Percentiles rank a stretch among this genome's conserved stretches.
Evolutionary conservation across 2,113 vertebrate genomes (phyloP).

Genomic region (Sigmodon hispidus): DNA sequence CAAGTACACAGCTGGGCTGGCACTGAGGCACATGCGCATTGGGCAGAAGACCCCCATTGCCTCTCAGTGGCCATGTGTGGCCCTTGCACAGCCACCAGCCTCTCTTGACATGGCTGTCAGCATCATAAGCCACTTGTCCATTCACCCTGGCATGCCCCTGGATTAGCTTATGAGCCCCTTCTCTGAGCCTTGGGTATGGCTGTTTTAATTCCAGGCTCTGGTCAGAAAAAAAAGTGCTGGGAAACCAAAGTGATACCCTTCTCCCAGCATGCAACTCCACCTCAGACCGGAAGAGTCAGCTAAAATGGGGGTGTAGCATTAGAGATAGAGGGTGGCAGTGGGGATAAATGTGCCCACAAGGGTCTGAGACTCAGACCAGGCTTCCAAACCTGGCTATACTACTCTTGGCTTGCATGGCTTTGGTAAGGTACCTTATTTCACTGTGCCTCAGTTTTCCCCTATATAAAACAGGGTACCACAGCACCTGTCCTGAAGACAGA

Average conservation of each 20-base stretch:
- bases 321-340: neutral
- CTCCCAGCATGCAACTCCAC: neutral
- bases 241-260: neutral
- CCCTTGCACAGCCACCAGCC: neutral
- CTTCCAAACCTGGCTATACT: neutral
- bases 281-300: neutral
- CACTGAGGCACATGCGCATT: neutral
- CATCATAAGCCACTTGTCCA: constrained; percentile 11
- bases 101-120: neutral
- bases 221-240: neutral
- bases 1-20: constrained; percentile 70
- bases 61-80: neutral
- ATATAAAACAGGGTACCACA: neutral
- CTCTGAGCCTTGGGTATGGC: neutral
- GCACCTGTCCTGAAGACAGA: constrained; percentile 3
- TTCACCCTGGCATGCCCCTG: neutral
- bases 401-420: neutral
- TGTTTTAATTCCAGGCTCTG: neutral
- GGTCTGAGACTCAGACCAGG: neutral
- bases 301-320: neutral
- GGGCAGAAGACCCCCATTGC: neutral
- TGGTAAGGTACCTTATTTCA: neutral
- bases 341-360: neutral
- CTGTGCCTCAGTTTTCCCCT: neutral
- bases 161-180: constrained; percentile 3